A percentile compares a stretch with the other conserved stretches of the same genome.
phyloP scores from a whole-genome alignment of 2,888 invertebrate genomes.

The Terebella lapidaria region DNA sequence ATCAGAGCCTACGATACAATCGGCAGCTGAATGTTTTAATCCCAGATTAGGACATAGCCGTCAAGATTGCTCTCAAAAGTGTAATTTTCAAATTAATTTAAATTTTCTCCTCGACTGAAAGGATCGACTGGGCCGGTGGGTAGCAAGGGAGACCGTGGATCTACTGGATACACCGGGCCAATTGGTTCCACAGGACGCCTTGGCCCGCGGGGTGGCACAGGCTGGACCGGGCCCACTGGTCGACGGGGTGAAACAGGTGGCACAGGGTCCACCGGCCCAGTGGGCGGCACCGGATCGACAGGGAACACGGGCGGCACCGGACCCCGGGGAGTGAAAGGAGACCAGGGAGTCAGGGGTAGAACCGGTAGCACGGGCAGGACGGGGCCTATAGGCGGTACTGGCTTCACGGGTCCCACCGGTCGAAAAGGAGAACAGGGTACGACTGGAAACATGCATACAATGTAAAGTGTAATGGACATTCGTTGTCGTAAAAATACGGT shows the following conservation, averaged over 20 bases:
- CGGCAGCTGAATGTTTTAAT: too few species aligned
- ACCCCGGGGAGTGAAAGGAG: background rate
- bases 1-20: too few species aligned
- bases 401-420: conserved; percentile 1
- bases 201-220: background rate
- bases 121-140: background rate
- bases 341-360: background rate
- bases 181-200: background rate
- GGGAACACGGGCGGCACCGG: background rate
- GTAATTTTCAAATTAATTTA: too few species aligned
- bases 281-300: background rate
- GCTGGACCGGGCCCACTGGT: conserved; percentile 1
- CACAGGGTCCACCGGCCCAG: conserved; percentile 3
- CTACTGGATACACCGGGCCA: background rate
- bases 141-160: background rate
- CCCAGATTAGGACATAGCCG: too few species aligned
- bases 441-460: too few species aligned
- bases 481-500: too few species aligned
- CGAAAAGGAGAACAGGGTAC: background rate
- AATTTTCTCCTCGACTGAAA: too few species aligned
- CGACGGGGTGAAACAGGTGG: background rate
- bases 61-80: too few species aligned
- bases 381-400: background rate
- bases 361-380: conserved; percentile 3
- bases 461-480: too few species aligned